Evolutionary conservation across 1,140 invertebrate species (phyloP), one percentile per base, ranked within the genome.

Genomic region (Gerris buenoi): DNA sequence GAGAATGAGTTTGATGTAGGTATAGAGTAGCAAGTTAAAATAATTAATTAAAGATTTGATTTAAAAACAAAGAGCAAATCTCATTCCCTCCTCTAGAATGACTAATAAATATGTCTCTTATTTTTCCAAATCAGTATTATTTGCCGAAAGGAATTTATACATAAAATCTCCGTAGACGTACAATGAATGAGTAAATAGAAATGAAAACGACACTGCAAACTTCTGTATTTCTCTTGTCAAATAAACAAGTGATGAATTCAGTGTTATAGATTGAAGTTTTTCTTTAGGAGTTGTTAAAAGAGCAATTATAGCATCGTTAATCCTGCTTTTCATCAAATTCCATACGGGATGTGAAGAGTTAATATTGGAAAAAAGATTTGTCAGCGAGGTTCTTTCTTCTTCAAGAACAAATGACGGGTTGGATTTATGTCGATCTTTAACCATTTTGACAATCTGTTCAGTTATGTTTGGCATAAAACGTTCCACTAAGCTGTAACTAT

Each of bases 371-470:
- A 60, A 22, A 13, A 22, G 22, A 25, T 25, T 60, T 46, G 33
- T 10, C 18, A 46, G 18, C 33, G 33, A 46, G 5, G 33, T 46
- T 46, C 33, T 46, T 18, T 46, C 33, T 46, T 46, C 33, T 46
- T 46, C 33, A 46, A 18, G 5, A 46, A 18, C 5, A 46, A 46
- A 46, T 5, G 5, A 10, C 5, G 33, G 33, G 18, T 46, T 46
- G 18, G 5, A 5, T 5, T 25, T 60, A 3, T 60, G 58, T 25
- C 23, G 58, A 60, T 60, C 58, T 60, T 25, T 60, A 14, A 60
- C 23, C 23, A 25, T 60, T 60, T 60, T 60, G 3, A 60, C 58
- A 22, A 60, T 60, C 23, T 60, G 58, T 60, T 60, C 58, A 60
- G 23, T 60, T 14, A 60, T 5, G 22, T 60, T 60, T 3, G 58